Evolutionary conservation across 1,140 invertebrate species (phyloP).

Genomic region (Penaeus indicus): DNA sequence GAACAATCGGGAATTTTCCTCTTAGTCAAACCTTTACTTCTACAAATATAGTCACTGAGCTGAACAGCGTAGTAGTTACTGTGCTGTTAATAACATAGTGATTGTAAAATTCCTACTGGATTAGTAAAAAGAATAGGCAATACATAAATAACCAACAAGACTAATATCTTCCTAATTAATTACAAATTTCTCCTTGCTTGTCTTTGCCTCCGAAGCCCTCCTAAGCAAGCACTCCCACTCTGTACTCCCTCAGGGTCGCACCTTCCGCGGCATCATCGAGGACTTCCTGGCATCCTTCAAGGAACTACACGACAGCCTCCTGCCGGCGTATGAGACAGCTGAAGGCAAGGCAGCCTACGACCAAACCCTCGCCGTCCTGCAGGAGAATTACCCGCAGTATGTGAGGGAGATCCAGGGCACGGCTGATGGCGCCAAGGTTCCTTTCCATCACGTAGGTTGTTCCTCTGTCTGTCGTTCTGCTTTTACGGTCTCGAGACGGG

Average conservation of each 20-base stretch:
- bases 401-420: conserved; percentile 85
- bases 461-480: neutral
- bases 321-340: conserved; percentile 79
- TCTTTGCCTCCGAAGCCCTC: neutral
- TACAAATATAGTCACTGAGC: no score
- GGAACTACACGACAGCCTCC: conserved; percentile 78
- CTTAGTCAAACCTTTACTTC: no score
- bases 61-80: no score
- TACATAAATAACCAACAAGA: no score
- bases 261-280: conserved; percentile 81
- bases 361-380: conserved; percentile 78
- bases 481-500: no score
- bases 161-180: no score
- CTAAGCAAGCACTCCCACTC: neutral
- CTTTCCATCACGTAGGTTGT: conserved; percentile 81
- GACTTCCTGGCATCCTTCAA: conserved; percentile 77
- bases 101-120: no score
- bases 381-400: conserved; percentile 84
- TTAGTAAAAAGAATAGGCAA: no score
- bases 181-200: neutral
- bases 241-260: conserved; percentile 79
- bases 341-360: conserved; percentile 81
- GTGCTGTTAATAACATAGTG: no score
- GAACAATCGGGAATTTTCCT: no score
- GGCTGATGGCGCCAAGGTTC: conserved; percentile 84